Evolutionary conservation across 2,113 vertebrate genomes (phyloP), one percentile per base, ranked within the genome.

Genomic region (Leiothrix lutea): DNA sequence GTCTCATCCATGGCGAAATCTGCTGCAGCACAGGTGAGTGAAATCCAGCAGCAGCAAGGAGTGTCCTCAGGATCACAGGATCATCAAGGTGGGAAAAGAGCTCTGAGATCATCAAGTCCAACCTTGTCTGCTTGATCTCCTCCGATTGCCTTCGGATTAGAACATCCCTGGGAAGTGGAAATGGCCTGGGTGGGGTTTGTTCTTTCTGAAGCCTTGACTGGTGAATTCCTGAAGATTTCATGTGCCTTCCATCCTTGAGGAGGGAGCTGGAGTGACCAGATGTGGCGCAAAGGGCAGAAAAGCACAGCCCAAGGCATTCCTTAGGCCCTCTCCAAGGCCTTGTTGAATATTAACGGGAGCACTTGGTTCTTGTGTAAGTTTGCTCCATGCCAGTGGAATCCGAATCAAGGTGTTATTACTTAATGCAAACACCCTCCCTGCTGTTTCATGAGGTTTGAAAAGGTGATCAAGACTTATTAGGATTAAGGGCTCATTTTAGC

Each of bases 381-480:
- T 60, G 78, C 38, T 45, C 57, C 11, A 1, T 1, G 72, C 75
- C 77, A 44, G 31, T 71, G 89, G 57, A 71, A 77, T 90, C 6
- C 19, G 73, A 94, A 79, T 74, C 85, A 38, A 88, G 90, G 82
- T 38, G 56, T 67, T 92, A 62, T 83, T 78, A 6, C 69, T 78
- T 31, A 23, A 78, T 0, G 9, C 80, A 90, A 93, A 86, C 51
- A 60, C 19, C 57, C 80, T 74, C 72, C 92, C 93, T 86, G 79
- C 85, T 93, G 87, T 19, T 94, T 58, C 61, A 36, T 14, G 4
- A 50, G 72, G 53, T 38, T 92, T 86, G 20, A 86, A 94, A 94
- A 92, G 86, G 88, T 96, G 93, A 94, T 96, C 80, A 94, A 80
- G 82, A 35, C 80, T 93, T 96, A 92, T 90, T 92, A 94, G 69